Percentiles rank a stretch among this genome's conserved stretches.
phyloP scores from a whole-genome alignment of 2,113 vertebrate genomes.

The Nerophis lumbriciformis region DNA sequence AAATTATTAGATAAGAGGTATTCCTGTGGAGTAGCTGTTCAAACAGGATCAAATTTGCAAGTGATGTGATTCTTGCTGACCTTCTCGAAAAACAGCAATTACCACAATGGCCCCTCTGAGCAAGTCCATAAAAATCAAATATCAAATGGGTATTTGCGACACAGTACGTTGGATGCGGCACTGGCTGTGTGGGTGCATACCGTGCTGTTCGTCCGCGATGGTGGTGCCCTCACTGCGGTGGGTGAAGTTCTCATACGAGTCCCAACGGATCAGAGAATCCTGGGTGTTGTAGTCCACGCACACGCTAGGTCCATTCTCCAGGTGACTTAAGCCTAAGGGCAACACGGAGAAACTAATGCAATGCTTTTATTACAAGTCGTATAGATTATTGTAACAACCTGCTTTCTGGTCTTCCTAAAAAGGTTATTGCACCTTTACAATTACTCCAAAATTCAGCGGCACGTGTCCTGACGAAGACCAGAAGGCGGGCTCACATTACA shows the following conservation, averaged over 20 bases:
- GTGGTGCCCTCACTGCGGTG: slow-evolving; percentile 73
- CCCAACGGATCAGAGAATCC: slow-evolving; percentile 91
- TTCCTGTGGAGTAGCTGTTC: slow-evolving; percentile 44
- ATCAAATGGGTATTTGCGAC: slow-evolving; percentile 27
- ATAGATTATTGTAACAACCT: too few relatives aligned
- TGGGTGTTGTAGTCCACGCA: slow-evolving; percentile 94
- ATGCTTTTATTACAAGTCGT: too few relatives aligned
- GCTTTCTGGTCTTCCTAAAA: too few relatives aligned
- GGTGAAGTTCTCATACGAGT: slow-evolving; percentile 88
- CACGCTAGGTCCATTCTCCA: slow-evolving; percentile 91
- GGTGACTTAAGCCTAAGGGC: slow-evolving; percentile 81
- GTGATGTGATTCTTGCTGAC: slow-evolving; percentile 47
- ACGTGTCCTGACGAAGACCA: too few relatives aligned
- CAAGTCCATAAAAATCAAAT: slow-evolving; percentile 50
- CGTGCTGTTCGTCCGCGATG: slow-evolving; percentile 64
- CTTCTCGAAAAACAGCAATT: slow-evolving; percentile 53
- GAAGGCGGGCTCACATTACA: too few relatives aligned
- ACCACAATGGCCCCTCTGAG: slow-evolving; percentile 40
- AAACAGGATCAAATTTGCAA: slow-evolving; percentile 55
- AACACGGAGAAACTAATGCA: too few relatives aligned
- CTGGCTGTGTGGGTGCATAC: slow-evolving; percentile 24
- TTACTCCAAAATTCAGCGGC: too few relatives aligned
- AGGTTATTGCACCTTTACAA: too few relatives aligned
- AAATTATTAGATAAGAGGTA: slow-evolving; percentile 40
- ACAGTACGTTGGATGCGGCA: background rate